phyloP scores from a whole-genome alignment of 2,113 vertebrate species.

The Ctenomys sociabilis region DNA sequence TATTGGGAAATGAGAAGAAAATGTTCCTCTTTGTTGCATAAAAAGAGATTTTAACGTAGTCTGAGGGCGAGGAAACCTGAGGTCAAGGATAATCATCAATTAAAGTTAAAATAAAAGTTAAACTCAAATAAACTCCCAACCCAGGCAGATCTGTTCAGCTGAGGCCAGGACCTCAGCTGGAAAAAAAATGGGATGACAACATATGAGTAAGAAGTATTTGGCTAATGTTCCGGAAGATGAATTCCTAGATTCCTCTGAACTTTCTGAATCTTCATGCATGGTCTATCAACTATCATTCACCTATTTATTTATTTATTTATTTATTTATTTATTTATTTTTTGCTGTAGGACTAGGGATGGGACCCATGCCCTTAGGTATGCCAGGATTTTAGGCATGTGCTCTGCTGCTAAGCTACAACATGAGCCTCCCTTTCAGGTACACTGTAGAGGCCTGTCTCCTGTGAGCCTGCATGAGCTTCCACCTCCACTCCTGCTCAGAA shows the following conservation, averaged over 20 bases:
- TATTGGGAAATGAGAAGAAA: neutral
- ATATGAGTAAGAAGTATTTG: neutral
- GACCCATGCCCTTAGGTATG: neutral
- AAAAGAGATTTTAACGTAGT: neutral
- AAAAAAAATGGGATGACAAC: slow-evolving; percentile 9
- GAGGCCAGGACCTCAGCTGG: neutral
- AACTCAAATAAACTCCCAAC: neutral
- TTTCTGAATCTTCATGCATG: neutral
- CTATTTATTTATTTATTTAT: neutral
- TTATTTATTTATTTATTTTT: neutral
- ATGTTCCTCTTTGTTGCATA: neutral
- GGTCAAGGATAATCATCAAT: neutral
- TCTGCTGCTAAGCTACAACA: neutral
- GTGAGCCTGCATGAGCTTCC: neutral
- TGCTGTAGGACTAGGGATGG: neutral
- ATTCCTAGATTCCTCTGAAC: neutral
- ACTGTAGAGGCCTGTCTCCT: neutral
- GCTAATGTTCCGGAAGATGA: neutral
- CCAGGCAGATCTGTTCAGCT: neutral
- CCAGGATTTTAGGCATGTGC: neutral
- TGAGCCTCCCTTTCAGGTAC: neutral
- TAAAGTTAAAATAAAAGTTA: too few species aligned
- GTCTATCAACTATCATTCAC: neutral
- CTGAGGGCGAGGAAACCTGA: neutral
- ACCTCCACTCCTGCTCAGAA: neutral